Evolutionary conservation across 1,140 invertebrate genomes (phyloP).

Genomic region (Galleria mellonella): DNA sequence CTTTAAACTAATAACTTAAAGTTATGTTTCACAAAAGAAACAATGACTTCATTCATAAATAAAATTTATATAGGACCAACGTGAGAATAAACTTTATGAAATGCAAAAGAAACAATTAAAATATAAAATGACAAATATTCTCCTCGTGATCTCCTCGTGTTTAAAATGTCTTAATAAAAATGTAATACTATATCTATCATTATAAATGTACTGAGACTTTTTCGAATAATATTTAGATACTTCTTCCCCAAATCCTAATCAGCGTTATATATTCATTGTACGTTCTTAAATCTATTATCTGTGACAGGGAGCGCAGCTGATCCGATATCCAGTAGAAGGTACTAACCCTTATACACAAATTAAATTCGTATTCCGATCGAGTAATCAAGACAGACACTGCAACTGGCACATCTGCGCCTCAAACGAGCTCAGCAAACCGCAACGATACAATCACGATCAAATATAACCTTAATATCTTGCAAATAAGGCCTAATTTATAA

Average conservation of each 20-base stretch:
- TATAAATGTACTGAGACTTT: too few species aligned
- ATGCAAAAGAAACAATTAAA: too few species aligned
- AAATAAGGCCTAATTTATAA: background rate
- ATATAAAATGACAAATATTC: too few species aligned
- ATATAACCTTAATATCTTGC: background rate
- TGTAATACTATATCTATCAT: too few species aligned
- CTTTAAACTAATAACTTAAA: too few species aligned
- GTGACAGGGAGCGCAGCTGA: conserved; percentile 35
- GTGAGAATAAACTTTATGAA: too few species aligned
- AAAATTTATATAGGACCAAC: too few species aligned
- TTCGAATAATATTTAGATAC: too few species aligned
- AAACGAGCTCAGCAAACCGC: conserved; percentile 1
- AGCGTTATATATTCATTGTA: conserved; percentile 21
- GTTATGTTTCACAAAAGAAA: too few species aligned
- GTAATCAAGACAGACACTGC: conserved; percentile 54
- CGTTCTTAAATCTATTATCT: conserved; percentile 40
- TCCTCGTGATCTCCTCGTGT: too few species aligned
- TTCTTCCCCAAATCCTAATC: conserved; percentile 3
- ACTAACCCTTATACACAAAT: conserved; percentile 36
- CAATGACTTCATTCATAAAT: too few species aligned
- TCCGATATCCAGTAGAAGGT: conserved; percentile 20
- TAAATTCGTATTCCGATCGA: conserved; percentile 53
- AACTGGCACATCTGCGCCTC: conserved; percentile 51
- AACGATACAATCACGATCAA: background rate
- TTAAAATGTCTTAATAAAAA: too few species aligned